Base-by-base conservation (phyloP, 2,888 invertebrate genomes). In the Erebia aethiops region DNA sequence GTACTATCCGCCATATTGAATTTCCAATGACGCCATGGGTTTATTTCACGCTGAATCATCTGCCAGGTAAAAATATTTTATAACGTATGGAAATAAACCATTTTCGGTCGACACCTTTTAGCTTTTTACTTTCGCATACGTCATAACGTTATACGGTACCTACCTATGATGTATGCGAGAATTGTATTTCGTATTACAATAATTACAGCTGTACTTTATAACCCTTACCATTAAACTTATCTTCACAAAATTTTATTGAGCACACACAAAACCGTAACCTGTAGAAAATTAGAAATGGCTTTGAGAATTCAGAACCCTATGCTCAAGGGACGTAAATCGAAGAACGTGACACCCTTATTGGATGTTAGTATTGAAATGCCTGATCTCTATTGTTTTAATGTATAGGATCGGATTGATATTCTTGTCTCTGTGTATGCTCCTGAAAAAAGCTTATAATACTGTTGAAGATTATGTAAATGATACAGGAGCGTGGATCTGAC, bases 361-460 rank as follows among this genome's bases (percentile, higher is more conserved):
- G 43, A 66, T 43, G 14, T 71, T 61, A 21, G 21, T 67, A 73
- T 61, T 68, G 68, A 62, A 61, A 73, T 71, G 54, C 61, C 56
- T 68, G n/a, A n/a, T n/a, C 51, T 68, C 16, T 61, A 71, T 68
- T 71, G 64, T 70, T 49, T 64, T 70, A 70, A 64, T 65, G 70
- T 41, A 10, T 9, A 35, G 16, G 51, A 21, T 18, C 26, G 49
- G 70, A 57, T 62, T 62, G 72, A 21, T 67, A 57, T 66, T 64
- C 67, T 70, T 70, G n/a, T n/a, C n/a, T n/a, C n/a, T n/a, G n/a
- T n/a, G n/a, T n/a, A n/a, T n/a, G n/a, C n/a, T n/a, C n/a, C n/a
- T n/a, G n/a, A n/a, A n/a, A n/a, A n/a, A n/a, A n/a, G n/a, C n/a
- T n/a, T n/a, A n/a, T n/a, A n/a, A n/a, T n/a, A n/a, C n/a, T n/a